A percentile compares a stretch with the other conserved stretches of the same genome.
These are phyloP conservation scores for Leuctra nigra DNA, from an alignment of 2,888 invertebrate genomes.

Conservation along the genomic window DNA sequence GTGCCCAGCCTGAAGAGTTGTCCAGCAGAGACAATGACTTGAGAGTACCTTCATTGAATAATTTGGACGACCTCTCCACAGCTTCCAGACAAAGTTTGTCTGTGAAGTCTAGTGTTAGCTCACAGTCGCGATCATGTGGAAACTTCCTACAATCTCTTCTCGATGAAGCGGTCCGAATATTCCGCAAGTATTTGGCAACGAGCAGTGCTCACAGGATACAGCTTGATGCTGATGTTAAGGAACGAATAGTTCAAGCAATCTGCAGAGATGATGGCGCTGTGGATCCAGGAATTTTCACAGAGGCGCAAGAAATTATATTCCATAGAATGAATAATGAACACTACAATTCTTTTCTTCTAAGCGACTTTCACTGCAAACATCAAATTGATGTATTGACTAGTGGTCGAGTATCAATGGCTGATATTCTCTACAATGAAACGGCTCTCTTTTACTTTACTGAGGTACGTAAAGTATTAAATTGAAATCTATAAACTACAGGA, in stretches of 20 bases:
- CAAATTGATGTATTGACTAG: conserved; percentile 86
- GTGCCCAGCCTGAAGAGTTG: not conserved
- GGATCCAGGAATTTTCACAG: conserved; percentile 63
- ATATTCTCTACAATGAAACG: conserved; percentile 85
- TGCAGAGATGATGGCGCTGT: conserved; percentile 58
- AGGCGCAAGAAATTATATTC: conserved; percentile 62
- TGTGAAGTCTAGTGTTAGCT: not conserved
- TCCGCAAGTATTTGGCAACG: conserved; percentile 68
- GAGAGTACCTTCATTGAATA: too few relatives aligned
- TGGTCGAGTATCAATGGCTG: conserved; percentile 70
- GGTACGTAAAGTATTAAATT: too few relatives aligned
- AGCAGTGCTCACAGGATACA: conserved; percentile 56
- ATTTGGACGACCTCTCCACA: not conserved
- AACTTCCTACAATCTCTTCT: conserved; percentile 1
- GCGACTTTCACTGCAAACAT: conserved; percentile 85
- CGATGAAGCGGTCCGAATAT: conserved; percentile 62
- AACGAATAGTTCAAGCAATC: conserved; percentile 57
- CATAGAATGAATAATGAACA: conserved; percentile 64
- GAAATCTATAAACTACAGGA: too few relatives aligned
- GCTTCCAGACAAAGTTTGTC: not conserved
- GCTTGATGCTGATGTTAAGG: conserved; percentile 51
- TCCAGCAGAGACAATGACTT: too few relatives aligned
- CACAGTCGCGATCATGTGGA: not conserved
- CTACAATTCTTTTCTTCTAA: conserved; percentile 74
- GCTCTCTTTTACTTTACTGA: conserved; percentile 94